These are phyloP conservation scores for Apocrypta bakeri DNA, from an alignment of 1,140 invertebrate genomes.

Conservation along the genomic window DNA sequence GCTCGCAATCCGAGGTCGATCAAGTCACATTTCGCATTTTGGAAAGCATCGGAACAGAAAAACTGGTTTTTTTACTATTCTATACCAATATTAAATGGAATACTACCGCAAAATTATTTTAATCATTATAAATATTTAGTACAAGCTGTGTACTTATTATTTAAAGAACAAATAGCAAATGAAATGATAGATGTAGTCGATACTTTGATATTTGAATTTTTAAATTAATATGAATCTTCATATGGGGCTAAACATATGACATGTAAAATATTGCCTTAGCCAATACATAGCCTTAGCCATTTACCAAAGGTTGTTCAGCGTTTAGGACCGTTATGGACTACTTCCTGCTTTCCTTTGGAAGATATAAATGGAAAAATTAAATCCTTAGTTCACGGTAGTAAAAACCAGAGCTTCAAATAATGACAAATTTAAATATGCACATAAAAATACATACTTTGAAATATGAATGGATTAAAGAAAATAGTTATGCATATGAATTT, in stretches of 20 bases:
- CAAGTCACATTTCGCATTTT: slow-evolving; percentile 50
- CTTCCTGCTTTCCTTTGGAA: slow-evolving; percentile 12
- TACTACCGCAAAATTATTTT: slow-evolving; percentile 46
- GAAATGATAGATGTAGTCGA: not conserved
- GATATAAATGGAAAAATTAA: slow-evolving; percentile 26
- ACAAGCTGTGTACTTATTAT: slow-evolving; percentile 1
- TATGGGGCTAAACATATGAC: not conserved
- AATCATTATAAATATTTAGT: slow-evolving; percentile 49
- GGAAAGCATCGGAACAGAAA: slow-evolving; percentile 52
- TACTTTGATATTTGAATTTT: not conserved
- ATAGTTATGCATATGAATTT: not conserved
- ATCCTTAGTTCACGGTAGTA: slow-evolving; percentile 7
- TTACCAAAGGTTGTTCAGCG: not conserved
- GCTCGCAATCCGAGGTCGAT: slow-evolving; percentile 51
- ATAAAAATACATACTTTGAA: not conserved
- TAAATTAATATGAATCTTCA: not conserved
- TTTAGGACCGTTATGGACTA: slow-evolving; percentile 16
- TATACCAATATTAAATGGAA: slow-evolving; percentile 37
- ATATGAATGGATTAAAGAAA: not conserved
- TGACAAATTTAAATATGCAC: not conserved
- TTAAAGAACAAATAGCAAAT: not conserved
- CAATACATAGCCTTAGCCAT: not conserved
- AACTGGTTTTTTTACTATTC: slow-evolving; percentile 45
- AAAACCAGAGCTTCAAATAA: slow-evolving; percentile 23
- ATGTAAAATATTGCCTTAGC: not conserved